A percentile compares a stretch with the other conserved stretches of the same genome.
These are phyloP conservation scores for Cebus imitator DNA, from an alignment of 2,113 vertebrate genomes.

Conservation along the genomic window DNA sequence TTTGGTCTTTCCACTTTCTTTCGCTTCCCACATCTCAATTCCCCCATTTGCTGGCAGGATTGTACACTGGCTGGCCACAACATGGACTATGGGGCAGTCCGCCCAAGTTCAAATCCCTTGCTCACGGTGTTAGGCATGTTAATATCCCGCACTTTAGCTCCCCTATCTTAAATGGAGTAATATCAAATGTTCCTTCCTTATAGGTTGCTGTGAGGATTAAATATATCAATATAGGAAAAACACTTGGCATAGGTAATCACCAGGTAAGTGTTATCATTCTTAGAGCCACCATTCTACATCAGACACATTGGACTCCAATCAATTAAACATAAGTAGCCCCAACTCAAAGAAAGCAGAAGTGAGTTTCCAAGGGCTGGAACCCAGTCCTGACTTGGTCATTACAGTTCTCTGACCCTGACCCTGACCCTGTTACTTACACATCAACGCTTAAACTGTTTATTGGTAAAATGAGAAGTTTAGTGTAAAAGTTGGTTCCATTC, in stretches of 20 bases:
- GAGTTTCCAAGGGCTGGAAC: not conserved
- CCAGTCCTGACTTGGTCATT: not conserved
- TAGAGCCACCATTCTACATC: not conserved
- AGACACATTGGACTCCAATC: not conserved
- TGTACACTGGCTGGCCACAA: not conserved
- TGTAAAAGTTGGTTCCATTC: not conserved
- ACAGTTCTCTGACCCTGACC: not conserved
- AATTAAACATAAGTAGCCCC: not conserved
- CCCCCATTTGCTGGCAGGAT: not conserved
- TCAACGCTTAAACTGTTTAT: not conserved
- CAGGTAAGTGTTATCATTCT: not conserved
- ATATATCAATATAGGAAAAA: not conserved
- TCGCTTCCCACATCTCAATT: rapidly evolving
- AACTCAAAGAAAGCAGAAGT: not conserved
- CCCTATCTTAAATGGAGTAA: not conserved
- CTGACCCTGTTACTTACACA: not conserved
- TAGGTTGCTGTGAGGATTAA: not conserved
- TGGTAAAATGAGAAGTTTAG: not conserved
- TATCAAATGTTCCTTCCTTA: not conserved
- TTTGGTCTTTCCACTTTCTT: not conserved
- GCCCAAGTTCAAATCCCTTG: not conserved
- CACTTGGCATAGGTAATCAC: not conserved
- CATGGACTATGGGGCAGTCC: not conserved
- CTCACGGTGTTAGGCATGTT: not conserved
- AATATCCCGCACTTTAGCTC: not conserved